Conservation (phyloP, 2,797 vertebrate species). For the Myotis pilosus region DNA sequence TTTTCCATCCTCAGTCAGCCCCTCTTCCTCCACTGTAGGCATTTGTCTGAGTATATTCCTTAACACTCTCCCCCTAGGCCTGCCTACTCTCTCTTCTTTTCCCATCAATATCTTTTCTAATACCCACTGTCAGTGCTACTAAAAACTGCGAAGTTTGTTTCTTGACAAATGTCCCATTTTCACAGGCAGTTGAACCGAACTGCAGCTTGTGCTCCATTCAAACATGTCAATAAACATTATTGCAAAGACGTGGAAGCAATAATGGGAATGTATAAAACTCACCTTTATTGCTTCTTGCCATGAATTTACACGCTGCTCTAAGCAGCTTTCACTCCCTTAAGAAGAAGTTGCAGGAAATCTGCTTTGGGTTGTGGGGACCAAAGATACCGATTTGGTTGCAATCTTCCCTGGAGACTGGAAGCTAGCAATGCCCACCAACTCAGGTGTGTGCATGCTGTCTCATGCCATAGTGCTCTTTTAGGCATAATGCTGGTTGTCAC, state of each 20-base stretch:
- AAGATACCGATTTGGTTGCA: conserved; percentile 14
- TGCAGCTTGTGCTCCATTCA: conserved; percentile 86
- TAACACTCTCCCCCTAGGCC: conserved; percentile 52
- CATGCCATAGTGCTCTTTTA: neutral
- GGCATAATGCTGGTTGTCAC: neutral
- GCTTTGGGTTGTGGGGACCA: conserved; percentile 17
- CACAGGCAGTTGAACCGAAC: conserved; percentile 87
- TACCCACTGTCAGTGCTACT: conserved; percentile 77
- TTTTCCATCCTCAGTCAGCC: conserved; percentile 17
- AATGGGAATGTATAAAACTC: conserved; percentile 86
- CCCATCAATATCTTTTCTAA: conserved; percentile 74
- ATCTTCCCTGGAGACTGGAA: conserved; percentile 18
- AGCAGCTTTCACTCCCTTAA: conserved; percentile 81
- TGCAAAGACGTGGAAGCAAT: conserved; percentile 86
- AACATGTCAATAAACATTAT: conserved; percentile 89
- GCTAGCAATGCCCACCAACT: neutral
- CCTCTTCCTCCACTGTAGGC: conserved; percentile 29
- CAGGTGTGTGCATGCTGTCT: neutral
- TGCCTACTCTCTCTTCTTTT: conserved; percentile 64
- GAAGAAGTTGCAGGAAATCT: conserved; percentile 75
- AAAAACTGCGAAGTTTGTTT: conserved; percentile 83
- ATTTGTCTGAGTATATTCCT: conserved; percentile 56
- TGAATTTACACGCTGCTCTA: conserved; percentile 83
- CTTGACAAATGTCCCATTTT: conserved; percentile 88
- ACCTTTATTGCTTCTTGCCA: conserved; percentile 86